Conservation (phyloP, 2,888 invertebrate species). For the Drosophila affinis region DNA sequence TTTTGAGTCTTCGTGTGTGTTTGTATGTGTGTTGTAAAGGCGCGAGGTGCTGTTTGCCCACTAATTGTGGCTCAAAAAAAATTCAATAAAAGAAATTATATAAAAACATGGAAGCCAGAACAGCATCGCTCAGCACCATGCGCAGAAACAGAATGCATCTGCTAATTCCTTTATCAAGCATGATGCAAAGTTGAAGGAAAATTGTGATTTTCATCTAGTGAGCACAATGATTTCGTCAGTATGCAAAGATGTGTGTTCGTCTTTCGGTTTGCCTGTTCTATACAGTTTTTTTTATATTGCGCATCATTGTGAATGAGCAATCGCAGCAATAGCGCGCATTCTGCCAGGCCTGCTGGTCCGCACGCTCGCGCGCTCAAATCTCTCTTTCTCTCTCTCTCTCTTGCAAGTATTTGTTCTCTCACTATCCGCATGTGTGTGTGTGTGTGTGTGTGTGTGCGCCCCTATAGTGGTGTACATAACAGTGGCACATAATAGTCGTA, state of each 20-base stretch:
- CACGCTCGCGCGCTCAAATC: slow-evolving; percentile 8
- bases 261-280: slow-evolving; percentile 35
- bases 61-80: slow-evolving; percentile 63
- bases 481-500: slow-evolving; percentile 3
- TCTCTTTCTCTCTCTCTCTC: not conserved
- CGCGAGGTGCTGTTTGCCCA: slow-evolving; percentile 53
- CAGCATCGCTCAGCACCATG: slow-evolving; percentile 14
- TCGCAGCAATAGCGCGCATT: slow-evolving; percentile 56
- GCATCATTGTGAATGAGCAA: slow-evolving; percentile 74
- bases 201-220: slow-evolving; percentile 52
- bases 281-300: slow-evolving; percentile 68
- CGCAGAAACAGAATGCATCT: slow-evolving; percentile 8
- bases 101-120: slow-evolving; percentile 49
- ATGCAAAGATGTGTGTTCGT: slow-evolving; percentile 24
- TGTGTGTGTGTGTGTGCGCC: slow-evolving; percentile 24
- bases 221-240: slow-evolving; percentile 63
- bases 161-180: not conserved
- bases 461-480: not conserved
- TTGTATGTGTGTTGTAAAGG: slow-evolving; percentile 61
- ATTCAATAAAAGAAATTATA: slow-evolving; percentile 69
- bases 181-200: slow-evolving; percentile 22
- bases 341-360: slow-evolving; percentile 31
- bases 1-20: slow-evolving; percentile 21
- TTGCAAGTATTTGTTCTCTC: slow-evolving; percentile 4
- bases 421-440: slow-evolving; percentile 10